A percentile compares a stretch with the other conserved stretches of the same genome.
Evolutionary conservation across 23 tunicate genomes (phyloP).

Genomic region (Styela clava): DNA sequence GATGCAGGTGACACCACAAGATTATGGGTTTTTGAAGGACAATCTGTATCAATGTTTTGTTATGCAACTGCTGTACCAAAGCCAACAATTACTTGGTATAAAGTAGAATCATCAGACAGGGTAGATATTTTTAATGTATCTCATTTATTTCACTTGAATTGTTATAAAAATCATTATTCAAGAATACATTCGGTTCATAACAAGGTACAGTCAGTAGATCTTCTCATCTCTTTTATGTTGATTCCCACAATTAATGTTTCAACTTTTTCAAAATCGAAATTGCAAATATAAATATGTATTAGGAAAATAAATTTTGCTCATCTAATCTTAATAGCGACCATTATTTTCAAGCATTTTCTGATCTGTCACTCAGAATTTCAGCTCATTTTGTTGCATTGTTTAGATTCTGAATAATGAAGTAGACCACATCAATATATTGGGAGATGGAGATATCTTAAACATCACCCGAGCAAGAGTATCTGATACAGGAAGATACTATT

Average conservation of each 20-base stretch:
- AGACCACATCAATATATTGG: constrained; percentile 37
- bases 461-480: constrained; percentile 56
- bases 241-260: too few species aligned
- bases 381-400: too few species aligned
- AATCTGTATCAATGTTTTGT: constrained; percentile 65
- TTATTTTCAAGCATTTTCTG: too few species aligned
- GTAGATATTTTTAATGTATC: neutral
- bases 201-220: too few species aligned
- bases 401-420: constrained; percentile 48
- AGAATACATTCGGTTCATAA: too few species aligned
- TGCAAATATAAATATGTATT: too few species aligned
- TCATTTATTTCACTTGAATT: neutral
- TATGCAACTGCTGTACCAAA: constrained; percentile 90
- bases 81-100: constrained; percentile 83
- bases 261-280: too few species aligned
- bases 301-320: too few species aligned
- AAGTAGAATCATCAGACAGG: constrained; percentile 27
- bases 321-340: too few species aligned
- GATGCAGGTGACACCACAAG: constrained; percentile 45
- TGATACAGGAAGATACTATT: constrained; percentile 67
- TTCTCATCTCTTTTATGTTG: too few species aligned
- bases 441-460: constrained; percentile 38
- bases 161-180: neutral
- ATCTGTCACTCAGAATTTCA: too few species aligned
- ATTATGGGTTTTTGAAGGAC: constrained; percentile 74